Base-by-base conservation (phyloP, 2,888 invertebrate genomes). In the Agrotis ipsilon region DNA sequence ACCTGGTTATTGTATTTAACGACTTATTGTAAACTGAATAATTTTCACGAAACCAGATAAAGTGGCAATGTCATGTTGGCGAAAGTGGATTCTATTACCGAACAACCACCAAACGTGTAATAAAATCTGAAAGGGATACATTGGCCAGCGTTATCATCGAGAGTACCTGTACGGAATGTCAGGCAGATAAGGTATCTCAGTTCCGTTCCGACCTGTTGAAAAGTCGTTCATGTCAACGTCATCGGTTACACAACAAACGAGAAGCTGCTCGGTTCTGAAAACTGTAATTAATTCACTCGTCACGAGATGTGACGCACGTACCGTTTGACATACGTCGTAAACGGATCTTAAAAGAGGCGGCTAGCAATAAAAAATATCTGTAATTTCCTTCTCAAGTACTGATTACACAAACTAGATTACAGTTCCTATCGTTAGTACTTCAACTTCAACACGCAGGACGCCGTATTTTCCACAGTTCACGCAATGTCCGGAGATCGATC, bases 111-210 rank as follows among this genome's bases (percentile, higher is more conserved):
- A 16, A 60, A 72, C 27, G 57, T 71, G 66, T 69, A 68, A 61
- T 70, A 68, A 73, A 77, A 81, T 83, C 77, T 75, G 72, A 57
- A 79, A 81, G 73, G 75, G 72, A 78, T 78, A 75, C 72, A 80
- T 75, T 69, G 73, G 75, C 72, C 74, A 52, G 67, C 51, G 80
- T 85, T 83, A 85, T 85, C 84, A 64, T 68, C 66, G 75, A 80
- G 80, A 86, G 86, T 86, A 84, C 86, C 81, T 83, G 84, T 83
- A 78, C 73, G 81, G 83, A 79, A 83, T 85, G 81, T 81, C 78
- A 75, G 62, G 68, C 70, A 71, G 90, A 91, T 91, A 90, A 86
- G 83, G 78, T 91, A 91, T 91, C 89, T 82, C 72, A 78, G 81
- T 87, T 88, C 84, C 87, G 88, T 81, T 83, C 80, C 78, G 79